These are phyloP conservation scores for Drosophila nasuta DNA, from an alignment of 1,140 invertebrate genomes.

Conservation along the genomic window DNA sequence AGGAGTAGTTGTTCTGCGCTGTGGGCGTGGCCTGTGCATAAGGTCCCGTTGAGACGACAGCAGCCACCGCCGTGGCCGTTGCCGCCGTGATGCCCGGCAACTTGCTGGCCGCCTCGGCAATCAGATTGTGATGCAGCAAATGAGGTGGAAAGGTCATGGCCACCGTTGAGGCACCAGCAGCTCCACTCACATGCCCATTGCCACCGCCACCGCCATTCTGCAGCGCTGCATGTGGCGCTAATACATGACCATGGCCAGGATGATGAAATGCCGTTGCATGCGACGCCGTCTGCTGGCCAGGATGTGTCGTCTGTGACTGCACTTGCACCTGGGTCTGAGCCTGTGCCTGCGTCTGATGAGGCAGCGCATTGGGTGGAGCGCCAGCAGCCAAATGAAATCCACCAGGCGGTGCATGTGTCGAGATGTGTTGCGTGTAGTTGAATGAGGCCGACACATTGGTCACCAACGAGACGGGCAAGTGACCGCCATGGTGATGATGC, in stretches of 20 bases:
- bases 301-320: conserved; percentile 38
- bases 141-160: conserved; percentile 88
- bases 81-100: conserved; percentile 68
- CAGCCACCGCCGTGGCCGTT: conserved; percentile 66
- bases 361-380: conserved; percentile 35
- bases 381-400: conserved; percentile 39
- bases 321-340: conserved; percentile 37
- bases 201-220: conserved; percentile 64
- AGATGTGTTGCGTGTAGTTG: conserved; percentile 84
- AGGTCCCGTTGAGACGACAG: conserved; percentile 63
- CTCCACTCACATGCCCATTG: conserved; percentile 39
- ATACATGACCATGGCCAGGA: conserved; percentile 60
- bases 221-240: conserved; percentile 48
- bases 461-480: conserved; percentile 78
- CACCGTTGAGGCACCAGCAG: conserved; percentile 9
- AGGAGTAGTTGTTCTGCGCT: conserved; percentile 60
- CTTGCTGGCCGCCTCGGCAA: conserved; percentile 80
- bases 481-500: conserved; percentile 67
- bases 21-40: conserved; percentile 36
- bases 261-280: conserved; percentile 69
- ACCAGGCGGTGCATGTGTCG: conserved; percentile 66
- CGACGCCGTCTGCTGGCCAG: conserved; percentile 22
- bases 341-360: conserved; percentile 62
- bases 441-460: conserved; percentile 83
- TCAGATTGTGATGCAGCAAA: conserved; percentile 85